Conservation (phyloP, 2,113 vertebrate genomes). For the Leptodactylus fuscus region DNA sequence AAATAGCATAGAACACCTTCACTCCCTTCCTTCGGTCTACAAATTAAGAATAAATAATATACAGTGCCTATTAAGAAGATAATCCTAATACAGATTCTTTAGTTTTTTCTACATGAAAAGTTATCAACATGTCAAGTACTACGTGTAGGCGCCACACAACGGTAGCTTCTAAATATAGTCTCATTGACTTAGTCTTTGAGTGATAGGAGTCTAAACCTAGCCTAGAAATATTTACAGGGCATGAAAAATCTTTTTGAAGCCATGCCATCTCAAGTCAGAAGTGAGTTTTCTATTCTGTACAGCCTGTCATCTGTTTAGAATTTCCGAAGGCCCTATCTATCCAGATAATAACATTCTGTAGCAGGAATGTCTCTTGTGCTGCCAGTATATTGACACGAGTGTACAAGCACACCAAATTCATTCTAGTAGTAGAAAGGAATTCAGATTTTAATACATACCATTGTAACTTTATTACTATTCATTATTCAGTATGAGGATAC, state of each 20-base stretch:
- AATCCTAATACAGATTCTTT: too few species aligned
- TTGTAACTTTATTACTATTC: neutral
- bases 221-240: neutral
- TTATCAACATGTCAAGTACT: neutral
- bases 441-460: neutral
- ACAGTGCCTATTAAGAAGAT: too few species aligned
- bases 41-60: too few species aligned
- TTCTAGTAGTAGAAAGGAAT: neutral
- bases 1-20: too few species aligned
- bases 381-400: neutral
- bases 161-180: neutral
- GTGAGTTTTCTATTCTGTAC: neutral
- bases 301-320: neutral
- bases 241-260: neutral
- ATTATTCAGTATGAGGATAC: neutral
- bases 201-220: neutral
- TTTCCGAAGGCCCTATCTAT: neutral
- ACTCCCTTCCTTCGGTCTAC: too few species aligned
- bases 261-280: neutral
- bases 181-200: neutral
- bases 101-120: too few species aligned
- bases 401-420: neutral
- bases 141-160: neutral
- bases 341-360: neutral
- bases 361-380: neutral